Percentiles rank a stretch among this genome's conserved stretches.
These are phyloP conservation scores for Serilophus lunatus DNA, from an alignment of 2,113 vertebrate species.

Conservation along the genomic window DNA sequence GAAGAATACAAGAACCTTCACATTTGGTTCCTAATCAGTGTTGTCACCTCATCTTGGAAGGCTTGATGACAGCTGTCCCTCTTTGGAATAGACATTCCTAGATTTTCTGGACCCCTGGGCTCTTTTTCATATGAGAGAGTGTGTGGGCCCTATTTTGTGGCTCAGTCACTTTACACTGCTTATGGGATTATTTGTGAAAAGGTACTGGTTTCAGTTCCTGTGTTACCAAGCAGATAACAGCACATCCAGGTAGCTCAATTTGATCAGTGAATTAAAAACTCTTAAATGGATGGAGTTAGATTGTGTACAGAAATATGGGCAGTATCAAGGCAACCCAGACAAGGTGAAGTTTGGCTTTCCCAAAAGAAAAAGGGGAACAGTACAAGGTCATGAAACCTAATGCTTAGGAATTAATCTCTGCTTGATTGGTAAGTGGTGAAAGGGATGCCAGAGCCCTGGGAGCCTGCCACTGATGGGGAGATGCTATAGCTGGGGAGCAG, in stretches of 20 bases:
- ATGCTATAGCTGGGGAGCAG: neutral
- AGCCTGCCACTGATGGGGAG: neutral
- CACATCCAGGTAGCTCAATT: neutral
- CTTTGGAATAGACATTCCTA: neutral
- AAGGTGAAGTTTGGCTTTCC: neutral
- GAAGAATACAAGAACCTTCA: neutral
- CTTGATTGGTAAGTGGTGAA: neutral
- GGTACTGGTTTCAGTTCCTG: neutral
- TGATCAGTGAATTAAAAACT: neutral
- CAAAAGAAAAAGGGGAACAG: neutral
- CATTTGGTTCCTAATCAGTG: neutral
- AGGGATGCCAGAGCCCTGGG: neutral
- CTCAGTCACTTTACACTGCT: neutral
- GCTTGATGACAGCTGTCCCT: neutral
- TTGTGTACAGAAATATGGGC: fast-evolving
- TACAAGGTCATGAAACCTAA: neutral
- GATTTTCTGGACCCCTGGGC: neutral
- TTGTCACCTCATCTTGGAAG: neutral
- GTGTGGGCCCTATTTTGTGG: neutral
- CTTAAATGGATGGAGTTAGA: neutral
- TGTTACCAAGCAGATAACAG: neutral
- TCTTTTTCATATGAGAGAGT: neutral
- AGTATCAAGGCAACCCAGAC: neutral
- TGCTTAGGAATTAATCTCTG: neutral
- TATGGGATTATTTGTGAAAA: neutral